Percentiles rank a stretch among this genome's conserved stretches.
Evolutionary conservation across 2,797 vertebrate genomes (phyloP).

Genomic region (Sebastes itinus): DNA sequence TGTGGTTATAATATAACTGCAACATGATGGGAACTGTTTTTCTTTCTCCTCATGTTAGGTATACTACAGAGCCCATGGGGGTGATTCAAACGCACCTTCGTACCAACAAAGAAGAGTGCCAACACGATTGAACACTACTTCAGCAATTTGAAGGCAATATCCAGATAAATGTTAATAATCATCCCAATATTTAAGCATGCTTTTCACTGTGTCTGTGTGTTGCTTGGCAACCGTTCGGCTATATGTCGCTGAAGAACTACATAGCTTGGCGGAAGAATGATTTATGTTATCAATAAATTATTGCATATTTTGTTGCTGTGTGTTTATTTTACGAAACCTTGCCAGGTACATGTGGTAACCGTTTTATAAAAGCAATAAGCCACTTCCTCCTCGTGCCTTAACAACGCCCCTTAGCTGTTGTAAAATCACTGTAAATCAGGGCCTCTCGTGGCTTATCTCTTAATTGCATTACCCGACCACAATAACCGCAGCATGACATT

Average conservation of each 20-base stretch:
- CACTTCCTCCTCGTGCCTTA: neutral
- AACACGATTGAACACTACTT: neutral
- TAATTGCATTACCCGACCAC: neutral
- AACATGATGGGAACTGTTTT: neutral
- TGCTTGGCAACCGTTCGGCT: neutral
- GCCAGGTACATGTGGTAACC: neutral
- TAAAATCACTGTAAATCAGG: neutral
- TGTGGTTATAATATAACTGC: neutral
- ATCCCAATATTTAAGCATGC: neutral
- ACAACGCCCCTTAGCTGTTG: neutral
- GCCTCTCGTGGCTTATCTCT: neutral
- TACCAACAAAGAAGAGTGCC: neutral
- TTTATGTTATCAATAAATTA: neutral
- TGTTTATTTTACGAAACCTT: neutral
- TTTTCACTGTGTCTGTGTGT: neutral
- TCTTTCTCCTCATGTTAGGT: neutral
- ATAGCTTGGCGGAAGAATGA: neutral
- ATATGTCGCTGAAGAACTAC: neutral
- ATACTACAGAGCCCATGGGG: neutral
- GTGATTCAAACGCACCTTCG: neutral
- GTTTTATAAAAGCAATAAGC: neutral
- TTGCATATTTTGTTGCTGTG: neutral
- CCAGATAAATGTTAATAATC: neutral
- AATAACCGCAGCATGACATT: neutral
- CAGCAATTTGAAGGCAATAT: neutral